Conservation (phyloP, 2,113 vertebrate genomes). For the Heterotilapia buettikoferi region DNA sequence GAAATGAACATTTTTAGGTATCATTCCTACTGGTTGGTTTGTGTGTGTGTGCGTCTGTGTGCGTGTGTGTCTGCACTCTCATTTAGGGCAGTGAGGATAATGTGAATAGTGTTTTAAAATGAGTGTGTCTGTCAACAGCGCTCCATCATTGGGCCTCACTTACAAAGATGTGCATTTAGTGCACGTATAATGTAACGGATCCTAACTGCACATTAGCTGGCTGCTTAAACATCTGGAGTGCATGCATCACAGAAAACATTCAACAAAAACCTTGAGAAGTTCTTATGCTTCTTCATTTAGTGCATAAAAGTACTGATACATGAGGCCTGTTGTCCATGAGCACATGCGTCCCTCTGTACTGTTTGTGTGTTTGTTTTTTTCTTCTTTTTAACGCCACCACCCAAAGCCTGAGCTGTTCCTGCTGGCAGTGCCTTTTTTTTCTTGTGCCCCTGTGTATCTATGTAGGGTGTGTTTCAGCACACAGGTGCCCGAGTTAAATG, state of each 20-base stretch:
- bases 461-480: constrained; percentile 20
- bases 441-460: constrained; percentile 21
- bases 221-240: not conserved
- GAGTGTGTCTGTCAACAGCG: not conserved
- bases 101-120: constrained; percentile 28
- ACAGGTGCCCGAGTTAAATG: constrained; percentile 30
- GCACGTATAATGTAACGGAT: not conserved
- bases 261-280: not conserved
- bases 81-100: not conserved
- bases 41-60: not conserved
- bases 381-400: not conserved
- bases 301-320: not conserved
- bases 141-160: constrained; percentile 9
- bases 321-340: constrained; percentile 32
- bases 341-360: constrained; percentile 8
- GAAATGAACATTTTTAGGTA: constrained; percentile 24
- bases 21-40: constrained; percentile 4
- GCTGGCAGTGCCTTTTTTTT: constrained; percentile 75
- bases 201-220: not conserved
- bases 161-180: not conserved
- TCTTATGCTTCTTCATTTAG: not conserved
- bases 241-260: not conserved
- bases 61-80: not conserved
- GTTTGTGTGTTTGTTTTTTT: not conserved
- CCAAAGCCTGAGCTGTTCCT: constrained; percentile 42